These are phyloP conservation scores for Erebia epiphron DNA, from an alignment of 2,888 invertebrate species.

Conservation along the genomic window DNA sequence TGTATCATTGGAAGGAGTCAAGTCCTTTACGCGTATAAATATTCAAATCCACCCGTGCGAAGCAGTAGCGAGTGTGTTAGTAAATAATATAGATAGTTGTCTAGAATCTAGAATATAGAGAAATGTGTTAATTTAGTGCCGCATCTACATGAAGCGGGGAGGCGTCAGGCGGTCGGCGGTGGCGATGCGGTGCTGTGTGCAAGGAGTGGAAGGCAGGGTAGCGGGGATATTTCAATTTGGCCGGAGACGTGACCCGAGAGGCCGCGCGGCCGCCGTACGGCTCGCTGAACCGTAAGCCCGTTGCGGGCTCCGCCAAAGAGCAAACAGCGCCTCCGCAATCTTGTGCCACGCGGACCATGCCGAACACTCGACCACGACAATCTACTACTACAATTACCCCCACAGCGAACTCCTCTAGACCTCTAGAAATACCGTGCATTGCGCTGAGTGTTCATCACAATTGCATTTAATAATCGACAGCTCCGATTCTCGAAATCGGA, in stretches of 20 bases:
- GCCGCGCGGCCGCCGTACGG: slow-evolving; percentile 73
- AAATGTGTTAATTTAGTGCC: slow-evolving; percentile 33
- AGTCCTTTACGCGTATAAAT: not conserved
- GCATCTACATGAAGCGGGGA: slow-evolving; percentile 48
- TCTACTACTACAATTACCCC: slow-evolving; percentile 72
- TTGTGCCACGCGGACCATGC: slow-evolving; percentile 80
- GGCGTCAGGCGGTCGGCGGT: slow-evolving; percentile 39
- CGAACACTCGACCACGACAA: slow-evolving; percentile 75
- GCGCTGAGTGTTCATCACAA: slow-evolving; percentile 26
- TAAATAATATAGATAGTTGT: not conserved
- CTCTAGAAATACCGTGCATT: slow-evolving; percentile 25
- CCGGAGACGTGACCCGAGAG: slow-evolving; percentile 78
- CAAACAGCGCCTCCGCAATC: slow-evolving; percentile 81
- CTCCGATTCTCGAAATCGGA: slow-evolving; percentile 34
- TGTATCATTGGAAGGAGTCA: too few species aligned
- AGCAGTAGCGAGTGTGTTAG: not conserved
- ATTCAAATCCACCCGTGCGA: not conserved
- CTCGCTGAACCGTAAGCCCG: slow-evolving; percentile 80
- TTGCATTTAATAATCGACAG: slow-evolving; percentile 35
- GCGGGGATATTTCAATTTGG: slow-evolving; percentile 82
- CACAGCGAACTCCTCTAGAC: slow-evolving; percentile 48
- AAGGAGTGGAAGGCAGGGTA: slow-evolving; percentile 58
- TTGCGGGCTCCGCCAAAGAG: slow-evolving; percentile 79
- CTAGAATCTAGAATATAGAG: not conserved
- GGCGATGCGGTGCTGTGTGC: slow-evolving; percentile 48